Conservation (phyloP, 1,140 invertebrate species). For the Riptortus pedestris region DNA sequence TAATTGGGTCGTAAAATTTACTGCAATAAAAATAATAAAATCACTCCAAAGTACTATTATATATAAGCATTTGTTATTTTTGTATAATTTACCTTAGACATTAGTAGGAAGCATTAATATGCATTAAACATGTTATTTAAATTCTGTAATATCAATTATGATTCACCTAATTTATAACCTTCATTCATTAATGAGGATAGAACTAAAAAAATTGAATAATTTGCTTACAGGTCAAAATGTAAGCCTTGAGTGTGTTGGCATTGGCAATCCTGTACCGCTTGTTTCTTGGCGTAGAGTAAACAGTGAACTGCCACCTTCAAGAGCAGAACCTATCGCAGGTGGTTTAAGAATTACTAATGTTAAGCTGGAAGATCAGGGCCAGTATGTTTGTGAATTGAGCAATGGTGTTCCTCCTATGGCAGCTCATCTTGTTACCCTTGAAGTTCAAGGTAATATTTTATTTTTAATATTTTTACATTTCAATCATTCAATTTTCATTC, state of each 20-base stretch:
- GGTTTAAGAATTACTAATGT: slow-evolving; percentile 54
- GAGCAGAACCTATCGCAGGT: slow-evolving; percentile 40
- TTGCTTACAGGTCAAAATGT: slow-evolving; percentile 47
- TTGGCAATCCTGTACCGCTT: slow-evolving; percentile 47
- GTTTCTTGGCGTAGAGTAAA: slow-evolving; percentile 47
- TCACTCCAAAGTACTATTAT: too few relatives aligned
- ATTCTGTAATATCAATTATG: too few relatives aligned
- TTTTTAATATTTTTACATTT: neutral
- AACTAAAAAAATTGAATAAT: too few relatives aligned
- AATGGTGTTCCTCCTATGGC: slow-evolving; percentile 39
- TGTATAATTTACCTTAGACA: too few relatives aligned
- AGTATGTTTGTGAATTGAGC: slow-evolving; percentile 53
- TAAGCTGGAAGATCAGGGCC: slow-evolving; percentile 50
- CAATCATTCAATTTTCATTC: neutral
- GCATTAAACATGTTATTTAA: too few relatives aligned
- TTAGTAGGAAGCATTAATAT: too few relatives aligned
- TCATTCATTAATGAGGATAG: too few relatives aligned
- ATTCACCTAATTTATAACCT: too few relatives aligned
- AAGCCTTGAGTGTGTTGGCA: slow-evolving; percentile 51
- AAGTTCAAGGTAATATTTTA: slow-evolving; percentile 38
- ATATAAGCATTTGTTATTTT: too few relatives aligned
- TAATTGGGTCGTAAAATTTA: too few relatives aligned
- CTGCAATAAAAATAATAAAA: too few relatives aligned
- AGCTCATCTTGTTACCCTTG: slow-evolving; percentile 40
- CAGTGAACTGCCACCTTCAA: slow-evolving; percentile 36